Evolutionary conservation across 1,140 invertebrate species (phyloP).

Genomic region (Drosophila sechellia): DNA sequence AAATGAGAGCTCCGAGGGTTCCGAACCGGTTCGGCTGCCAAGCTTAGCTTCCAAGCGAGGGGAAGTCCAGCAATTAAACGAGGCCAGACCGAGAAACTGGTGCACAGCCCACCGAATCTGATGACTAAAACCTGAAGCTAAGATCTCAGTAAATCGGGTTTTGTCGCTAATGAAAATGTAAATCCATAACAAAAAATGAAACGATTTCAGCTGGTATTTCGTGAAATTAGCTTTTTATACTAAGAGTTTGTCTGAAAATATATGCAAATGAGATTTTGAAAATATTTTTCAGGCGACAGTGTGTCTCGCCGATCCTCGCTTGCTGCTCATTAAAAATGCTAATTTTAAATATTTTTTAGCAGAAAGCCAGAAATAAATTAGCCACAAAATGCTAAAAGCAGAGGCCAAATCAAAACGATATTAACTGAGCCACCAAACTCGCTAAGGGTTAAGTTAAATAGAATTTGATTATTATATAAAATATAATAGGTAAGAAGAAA

Average conservation of each 20-base stretch:
- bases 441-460: constrained; percentile 2
- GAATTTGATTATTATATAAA: constrained; percentile 2
- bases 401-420: constrained; percentile 16
- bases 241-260: constrained; percentile 48
- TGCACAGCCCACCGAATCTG: constrained; percentile 37
- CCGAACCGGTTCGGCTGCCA: constrained; percentile 37
- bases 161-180: constrained; percentile 49
- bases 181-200: constrained; percentile 31
- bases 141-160: background rate
- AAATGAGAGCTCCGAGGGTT: constrained; percentile 51
- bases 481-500: too few species aligned
- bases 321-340: constrained; percentile 75
- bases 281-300: constrained; percentile 62
- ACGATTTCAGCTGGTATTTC: constrained; percentile 34
- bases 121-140: background rate
- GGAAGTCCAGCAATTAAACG: constrained; percentile 63
- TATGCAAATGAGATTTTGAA: constrained; percentile 41
- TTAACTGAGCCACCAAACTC: background rate
- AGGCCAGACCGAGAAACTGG: constrained; percentile 55
- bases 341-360: constrained; percentile 58
- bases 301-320: constrained; percentile 61
- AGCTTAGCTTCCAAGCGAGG: background rate
- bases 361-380: constrained; percentile 62
- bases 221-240: constrained; percentile 74
- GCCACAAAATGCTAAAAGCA: constrained; percentile 51